Conservation (phyloP, 1,140 invertebrate genomes). For the Anoplophora glabripennis region DNA sequence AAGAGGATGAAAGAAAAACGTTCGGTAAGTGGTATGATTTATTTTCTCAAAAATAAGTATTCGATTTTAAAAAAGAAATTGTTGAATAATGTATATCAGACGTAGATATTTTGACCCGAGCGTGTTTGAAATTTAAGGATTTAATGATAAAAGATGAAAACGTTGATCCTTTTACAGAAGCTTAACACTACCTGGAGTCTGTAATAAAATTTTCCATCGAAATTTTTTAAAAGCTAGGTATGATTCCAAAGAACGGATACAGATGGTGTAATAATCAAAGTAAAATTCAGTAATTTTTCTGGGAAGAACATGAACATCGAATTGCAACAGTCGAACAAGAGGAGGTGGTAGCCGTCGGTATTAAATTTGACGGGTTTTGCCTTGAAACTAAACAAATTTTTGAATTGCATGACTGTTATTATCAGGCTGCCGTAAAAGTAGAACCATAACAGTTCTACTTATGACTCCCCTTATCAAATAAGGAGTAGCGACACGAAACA, state of each 20-base stretch:
- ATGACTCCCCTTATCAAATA: too few relatives aligned
- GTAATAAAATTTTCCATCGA: neutral
- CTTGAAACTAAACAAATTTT: too few relatives aligned
- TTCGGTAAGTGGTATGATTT: conserved; percentile 18
- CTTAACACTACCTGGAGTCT: neutral
- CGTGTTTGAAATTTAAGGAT: conserved; percentile 1
- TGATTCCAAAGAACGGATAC: conserved; percentile 7
- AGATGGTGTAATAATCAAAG: too few relatives aligned
- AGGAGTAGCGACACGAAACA: too few relatives aligned
- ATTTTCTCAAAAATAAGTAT: conserved; percentile 4
- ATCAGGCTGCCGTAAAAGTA: too few relatives aligned
- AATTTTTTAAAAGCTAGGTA: conserved; percentile 7
- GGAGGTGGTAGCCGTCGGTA: too few relatives aligned
- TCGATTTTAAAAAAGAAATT: conserved; percentile 16
- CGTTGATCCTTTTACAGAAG: neutral
- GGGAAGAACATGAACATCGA: too few relatives aligned
- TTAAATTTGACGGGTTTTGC: too few relatives aligned
- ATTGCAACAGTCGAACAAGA: too few relatives aligned
- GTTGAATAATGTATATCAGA: conserved; percentile 24
- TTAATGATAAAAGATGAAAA: conserved; percentile 2
- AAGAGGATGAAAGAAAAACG: neutral
- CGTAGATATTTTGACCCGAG: too few relatives aligned
- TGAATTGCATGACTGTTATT: too few relatives aligned
- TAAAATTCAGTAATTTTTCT: neutral
- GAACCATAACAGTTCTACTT: too few relatives aligned